phyloP scores from a whole-genome alignment of 1,140 invertebrate genomes.

The Aphaenogaster floridana region DNA sequence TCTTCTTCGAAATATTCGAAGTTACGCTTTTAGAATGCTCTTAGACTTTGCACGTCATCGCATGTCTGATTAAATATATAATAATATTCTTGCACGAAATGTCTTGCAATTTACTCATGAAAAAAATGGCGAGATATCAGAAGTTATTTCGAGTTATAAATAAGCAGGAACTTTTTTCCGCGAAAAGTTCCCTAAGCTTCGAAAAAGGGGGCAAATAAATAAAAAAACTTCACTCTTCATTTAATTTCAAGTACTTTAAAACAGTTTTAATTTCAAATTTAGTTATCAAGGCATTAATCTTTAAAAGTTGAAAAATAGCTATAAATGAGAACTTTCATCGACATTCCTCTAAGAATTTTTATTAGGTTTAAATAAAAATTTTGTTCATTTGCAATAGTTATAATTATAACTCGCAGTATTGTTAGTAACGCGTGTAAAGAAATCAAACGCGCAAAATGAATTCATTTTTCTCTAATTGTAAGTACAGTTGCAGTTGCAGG shows the following conservation, averaged over 20 bases:
- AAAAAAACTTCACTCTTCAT: background rate
- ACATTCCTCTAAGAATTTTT: background rate
- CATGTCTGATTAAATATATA: background rate
- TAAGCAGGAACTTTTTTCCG: background rate
- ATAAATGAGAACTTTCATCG: background rate
- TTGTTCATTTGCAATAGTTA: too few relatives aligned
- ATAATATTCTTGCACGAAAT: background rate
- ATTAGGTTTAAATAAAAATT: constrained; percentile 1
- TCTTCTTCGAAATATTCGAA: constrained; percentile 7
- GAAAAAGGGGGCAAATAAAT: background rate
- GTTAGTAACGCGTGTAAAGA: background rate
- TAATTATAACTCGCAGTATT: background rate
- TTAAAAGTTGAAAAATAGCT: background rate
- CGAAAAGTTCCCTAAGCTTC: background rate
- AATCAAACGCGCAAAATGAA: background rate
- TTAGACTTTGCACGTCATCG: background rate
- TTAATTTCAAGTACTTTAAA: background rate
- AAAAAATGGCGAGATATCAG: constrained; percentile 13
- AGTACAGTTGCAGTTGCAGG: background rate
- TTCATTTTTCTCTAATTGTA: background rate
- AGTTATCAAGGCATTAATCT: constrained; percentile 4
- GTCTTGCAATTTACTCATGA: background rate
- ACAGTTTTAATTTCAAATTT: constrained; percentile 29
- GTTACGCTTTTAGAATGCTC: background rate
- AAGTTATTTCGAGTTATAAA: constrained; percentile 24